Conservation (phyloP, 2,888 invertebrate genomes). For the Slavum lentiscoides region DNA sequence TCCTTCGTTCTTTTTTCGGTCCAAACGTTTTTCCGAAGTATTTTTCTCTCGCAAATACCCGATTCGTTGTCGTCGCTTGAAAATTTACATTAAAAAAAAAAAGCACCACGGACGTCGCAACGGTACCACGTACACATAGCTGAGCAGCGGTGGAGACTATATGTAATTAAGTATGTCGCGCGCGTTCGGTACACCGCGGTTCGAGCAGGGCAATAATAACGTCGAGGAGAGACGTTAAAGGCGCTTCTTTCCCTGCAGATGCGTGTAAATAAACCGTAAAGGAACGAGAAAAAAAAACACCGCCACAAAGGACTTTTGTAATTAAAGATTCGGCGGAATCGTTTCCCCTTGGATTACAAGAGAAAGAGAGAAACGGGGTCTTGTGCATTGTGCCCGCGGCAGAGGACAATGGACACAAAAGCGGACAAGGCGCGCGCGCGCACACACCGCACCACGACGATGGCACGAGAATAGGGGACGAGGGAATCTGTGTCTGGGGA, state of each 20-base stretch:
- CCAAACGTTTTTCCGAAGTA: too few relatives aligned
- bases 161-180: slow-evolving; percentile 31
- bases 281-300: slow-evolving; percentile 23
- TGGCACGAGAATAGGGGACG: slow-evolving; percentile 9
- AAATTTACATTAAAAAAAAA: too few relatives aligned
- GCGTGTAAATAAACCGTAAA: neutral
- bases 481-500: slow-evolving; percentile 22
- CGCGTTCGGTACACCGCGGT: neutral
- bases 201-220: slow-evolving; percentile 11
- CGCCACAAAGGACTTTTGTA: slow-evolving; percentile 38
- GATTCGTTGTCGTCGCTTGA: too few relatives aligned
- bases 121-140: too few relatives aligned
- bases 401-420: too few relatives aligned
- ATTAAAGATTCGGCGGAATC: slow-evolving; percentile 48
- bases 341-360: slow-evolving; percentile 33
- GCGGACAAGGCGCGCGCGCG: neutral
- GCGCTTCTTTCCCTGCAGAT: neutral
- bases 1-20: too few relatives aligned
- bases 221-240: neutral
- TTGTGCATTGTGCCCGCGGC: slow-evolving; percentile 2
- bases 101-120: too few relatives aligned
- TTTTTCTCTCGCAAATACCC: neutral
- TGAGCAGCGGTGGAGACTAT: neutral
- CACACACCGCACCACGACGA: too few relatives aligned
- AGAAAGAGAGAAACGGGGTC: slow-evolving; percentile 23